A percentile compares a stretch with the other conserved stretches of the same genome.
Conservation (phyloP, 2,113 vertebrate genomes). For the Acanthochromis polyacanthus region DNA sequence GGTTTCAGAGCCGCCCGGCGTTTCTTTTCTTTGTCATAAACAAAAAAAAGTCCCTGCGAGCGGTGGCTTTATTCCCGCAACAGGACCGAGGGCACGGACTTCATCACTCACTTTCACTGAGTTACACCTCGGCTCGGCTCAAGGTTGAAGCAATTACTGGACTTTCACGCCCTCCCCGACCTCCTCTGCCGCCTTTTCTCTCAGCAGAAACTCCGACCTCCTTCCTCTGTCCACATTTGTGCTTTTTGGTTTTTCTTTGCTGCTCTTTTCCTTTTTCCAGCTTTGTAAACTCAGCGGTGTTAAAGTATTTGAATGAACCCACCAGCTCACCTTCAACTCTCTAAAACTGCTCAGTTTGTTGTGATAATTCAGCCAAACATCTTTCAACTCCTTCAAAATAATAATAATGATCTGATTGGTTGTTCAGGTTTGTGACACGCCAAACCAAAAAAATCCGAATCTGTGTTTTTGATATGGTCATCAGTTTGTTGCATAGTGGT, state of each 20-base stretch:
- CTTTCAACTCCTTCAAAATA: too few species aligned
- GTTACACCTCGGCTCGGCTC: conserved; percentile 62
- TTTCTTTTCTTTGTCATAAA: conserved; percentile 56
- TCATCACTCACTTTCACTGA: conserved; percentile 70
- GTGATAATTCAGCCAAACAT: too few species aligned
- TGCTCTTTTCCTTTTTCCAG: neutral
- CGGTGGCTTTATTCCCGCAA: conserved; percentile 53
- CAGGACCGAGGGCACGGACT: conserved; percentile 58
- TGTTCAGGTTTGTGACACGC: too few species aligned
- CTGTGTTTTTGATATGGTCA: too few species aligned
- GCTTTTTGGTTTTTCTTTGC: conserved; percentile 27
- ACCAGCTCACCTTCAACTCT: too few species aligned
- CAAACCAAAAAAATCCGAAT: too few species aligned
- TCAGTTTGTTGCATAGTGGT: too few species aligned
- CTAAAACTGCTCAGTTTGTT: too few species aligned
- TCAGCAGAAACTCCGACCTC: conserved; percentile 38
- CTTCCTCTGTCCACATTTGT: conserved; percentile 3
- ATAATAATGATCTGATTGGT: too few species aligned
- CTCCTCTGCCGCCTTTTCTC: conserved; percentile 39
- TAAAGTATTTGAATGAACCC: too few species aligned
- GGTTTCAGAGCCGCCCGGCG: conserved; percentile 16
- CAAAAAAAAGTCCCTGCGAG: conserved; percentile 61
- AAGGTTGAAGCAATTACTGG: conserved; percentile 82
- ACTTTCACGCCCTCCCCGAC: conserved; percentile 65
- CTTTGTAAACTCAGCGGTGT: too few species aligned